These are phyloP conservation scores for Sphenopsis melanotis DNA, from an alignment of 2,797 vertebrate species.

Conservation along the genomic window DNA sequence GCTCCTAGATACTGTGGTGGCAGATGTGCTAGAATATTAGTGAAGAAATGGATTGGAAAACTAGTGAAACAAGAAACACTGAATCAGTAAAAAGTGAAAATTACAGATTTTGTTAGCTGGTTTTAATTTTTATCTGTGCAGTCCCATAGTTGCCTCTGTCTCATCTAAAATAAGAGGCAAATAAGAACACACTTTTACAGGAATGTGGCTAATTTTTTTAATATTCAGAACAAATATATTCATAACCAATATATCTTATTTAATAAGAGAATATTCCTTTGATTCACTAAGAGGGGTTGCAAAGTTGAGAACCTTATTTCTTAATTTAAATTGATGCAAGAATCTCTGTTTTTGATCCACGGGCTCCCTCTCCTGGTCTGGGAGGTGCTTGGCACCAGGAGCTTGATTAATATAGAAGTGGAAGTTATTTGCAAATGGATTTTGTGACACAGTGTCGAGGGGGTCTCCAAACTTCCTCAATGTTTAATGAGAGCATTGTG, in stretches of 20 bases:
- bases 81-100: neutral
- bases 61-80: neutral
- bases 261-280: neutral
- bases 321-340: neutral
- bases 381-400: neutral
- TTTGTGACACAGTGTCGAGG: neutral
- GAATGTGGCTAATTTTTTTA: neutral
- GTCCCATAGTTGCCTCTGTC: neutral
- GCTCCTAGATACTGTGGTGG: neutral
- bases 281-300: neutral
- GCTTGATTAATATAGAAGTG: neutral
- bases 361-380: constrained; percentile 73
- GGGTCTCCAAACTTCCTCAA: neutral
- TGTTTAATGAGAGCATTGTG: neutral
- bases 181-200: neutral
- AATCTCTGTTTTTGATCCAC: constrained; percentile 19
- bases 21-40: neutral
- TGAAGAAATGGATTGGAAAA: neutral
- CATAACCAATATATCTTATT: neutral
- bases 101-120: neutral
- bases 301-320: neutral
- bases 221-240: neutral
- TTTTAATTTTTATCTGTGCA: neutral
- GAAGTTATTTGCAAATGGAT: neutral
- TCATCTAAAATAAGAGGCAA: neutral